Base-by-base conservation (phyloP, 2,888 invertebrate genomes). In the Sepioteuthis lessoniana region DNA sequence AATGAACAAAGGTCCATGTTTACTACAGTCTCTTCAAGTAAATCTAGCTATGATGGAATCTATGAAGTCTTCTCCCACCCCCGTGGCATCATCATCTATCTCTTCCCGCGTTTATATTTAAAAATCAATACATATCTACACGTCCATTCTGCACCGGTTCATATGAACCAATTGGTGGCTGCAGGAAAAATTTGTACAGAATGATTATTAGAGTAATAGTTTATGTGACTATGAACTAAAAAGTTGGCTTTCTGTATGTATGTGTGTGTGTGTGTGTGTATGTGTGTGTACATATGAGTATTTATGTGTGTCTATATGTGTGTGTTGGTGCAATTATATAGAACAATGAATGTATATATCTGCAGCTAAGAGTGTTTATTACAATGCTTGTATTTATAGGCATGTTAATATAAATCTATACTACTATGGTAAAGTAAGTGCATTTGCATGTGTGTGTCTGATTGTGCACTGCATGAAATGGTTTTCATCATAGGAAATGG, bases 111-210 rank as follows among this genome's bases (percentile, higher is more conserved):
- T n/a, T 76, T 76, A n/a, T 76, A 76, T 76, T 76, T 76, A 76
- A 76, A 31, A 76, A 76, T 76, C 76, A 76, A 76, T 76, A 76
- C n/a, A 76, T 76, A 76, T 76, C 76, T 76, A 76, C 76, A 76
- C 8, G 16, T 76, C 16, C n/a, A 76, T 76, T 76, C n/a, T 76
- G n/a, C 76, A 31, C 8, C 16, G 10, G 31, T 76, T 76, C 31
- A 76, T 31, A n/a, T 0, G n/a, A 76, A 76, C 76, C n/a, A 13
- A n/a, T 76, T n/a, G 76, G 31, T 76, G 76, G n/a, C 19, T n/a
- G 76, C 13, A 76, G 76, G 76, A 19, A 76, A 76, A 76, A 76
- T n/a, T 31, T 76, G 8, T 10, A 76, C 76, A 76, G n/a, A 76
- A 76, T 76, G 7, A 76, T 76, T 31, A 76, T 76, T 76, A 76